Evolutionary conservation across 1,140 invertebrate genomes (phyloP).

Genomic region (Bombus turneri): DNA sequence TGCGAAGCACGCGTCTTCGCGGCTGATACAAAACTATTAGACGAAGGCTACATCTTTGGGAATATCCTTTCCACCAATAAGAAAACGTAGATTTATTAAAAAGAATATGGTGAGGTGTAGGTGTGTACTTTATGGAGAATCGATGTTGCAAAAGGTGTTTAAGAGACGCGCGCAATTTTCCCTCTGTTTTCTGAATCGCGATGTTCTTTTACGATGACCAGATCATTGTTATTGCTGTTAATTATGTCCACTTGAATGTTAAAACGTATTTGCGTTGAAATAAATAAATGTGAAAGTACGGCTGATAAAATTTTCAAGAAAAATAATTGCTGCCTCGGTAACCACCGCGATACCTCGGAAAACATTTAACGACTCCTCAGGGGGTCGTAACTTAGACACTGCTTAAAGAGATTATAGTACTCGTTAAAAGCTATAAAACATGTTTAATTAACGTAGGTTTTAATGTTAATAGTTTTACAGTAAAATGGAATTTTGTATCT

Average conservation of each 20-base stretch:
- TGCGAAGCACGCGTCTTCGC: no score
- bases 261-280: not conserved
- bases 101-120: not conserved
- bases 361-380: not conserved
- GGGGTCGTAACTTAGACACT: not conserved
- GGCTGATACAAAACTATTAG: no score
- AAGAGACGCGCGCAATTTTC: no score
- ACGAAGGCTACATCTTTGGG: no score
- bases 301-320: not conserved
- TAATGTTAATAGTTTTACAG: not conserved
- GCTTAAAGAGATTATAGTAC: not conserved
- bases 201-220: no score
- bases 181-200: no score
- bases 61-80: no score
- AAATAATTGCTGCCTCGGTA: not conserved
- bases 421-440: not conserved
- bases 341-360: not conserved
- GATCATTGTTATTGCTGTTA: no score
- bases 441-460: not conserved
- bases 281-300: not conserved
- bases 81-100: not conserved
- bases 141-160: no score
- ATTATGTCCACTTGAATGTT: not conserved
- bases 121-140: no score
- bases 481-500: not conserved